Base-by-base conservation (phyloP, 2,888 invertebrate species). In the Labia minor region DNA sequence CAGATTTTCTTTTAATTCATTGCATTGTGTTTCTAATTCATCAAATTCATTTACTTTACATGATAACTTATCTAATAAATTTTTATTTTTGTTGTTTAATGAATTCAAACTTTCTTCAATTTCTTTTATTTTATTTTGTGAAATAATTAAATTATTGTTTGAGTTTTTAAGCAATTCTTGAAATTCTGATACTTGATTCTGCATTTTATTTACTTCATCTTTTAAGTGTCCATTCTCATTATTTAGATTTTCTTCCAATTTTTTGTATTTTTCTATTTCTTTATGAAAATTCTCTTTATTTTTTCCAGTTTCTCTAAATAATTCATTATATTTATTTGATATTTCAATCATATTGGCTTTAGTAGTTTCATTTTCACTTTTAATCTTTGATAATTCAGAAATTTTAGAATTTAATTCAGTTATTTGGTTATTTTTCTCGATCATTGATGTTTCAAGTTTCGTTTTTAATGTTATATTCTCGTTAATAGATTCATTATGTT, bases 361-460 rank as follows among this genome's bases (percentile, higher is more conserved):
- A n/a, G n/a, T n/a, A n/a, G n/a, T 33, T 33, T 33, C 33, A 8
- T 33, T 8, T 8, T 8, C 33, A 8, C 6, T 33, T 33, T 33
- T 8, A 33, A 33, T 33, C 33, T 8, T 33, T 33, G 6, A n/a
- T n/a, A n/a, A n/a, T 33, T 33, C 33, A 8, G 33, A 33, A 33
- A 11, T 33, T 33, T 6, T 8, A 33, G 11, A 11, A 33, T 33
- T 33, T 33, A 33, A 33, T 11, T 33, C 6, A 33, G 6, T 33
- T 33, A 33, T 33, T 33, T 33, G 6, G 6, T 33, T 11, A 33
- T 26, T 73, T 73, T 71, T 81, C 80, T 70, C 76, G 76, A 67
- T 79, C 78, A 64, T 18, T 37, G 63, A 37, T 21, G 63, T n/a
- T n/a, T n/a, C n/a, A n/a, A n/a, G n/a, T n/a, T n/a, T n/a, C n/a